Conservation (phyloP, 2,797 vertebrate species). For the Tokudaia tokunoshimensis region DNA sequence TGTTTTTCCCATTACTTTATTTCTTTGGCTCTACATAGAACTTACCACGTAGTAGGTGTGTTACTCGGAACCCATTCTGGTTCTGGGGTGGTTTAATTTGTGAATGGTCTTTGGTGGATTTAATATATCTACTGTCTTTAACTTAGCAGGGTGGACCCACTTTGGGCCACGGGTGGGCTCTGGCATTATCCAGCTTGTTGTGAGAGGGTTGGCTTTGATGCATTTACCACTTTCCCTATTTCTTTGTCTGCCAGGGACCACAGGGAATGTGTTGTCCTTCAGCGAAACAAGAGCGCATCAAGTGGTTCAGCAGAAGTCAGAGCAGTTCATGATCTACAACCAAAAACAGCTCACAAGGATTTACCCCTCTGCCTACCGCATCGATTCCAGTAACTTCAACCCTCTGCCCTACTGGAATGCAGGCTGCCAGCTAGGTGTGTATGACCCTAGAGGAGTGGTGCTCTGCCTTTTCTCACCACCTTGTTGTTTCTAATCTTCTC, state of each 20-base stretch:
- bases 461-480: neutral
- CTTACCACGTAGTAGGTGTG: neutral
- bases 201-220: neutral
- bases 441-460: fast-evolving
- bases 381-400: conserved; percentile 99
- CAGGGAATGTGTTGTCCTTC: conserved; percentile 96
- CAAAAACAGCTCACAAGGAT: conserved; percentile 97
- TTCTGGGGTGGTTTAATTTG: neutral
- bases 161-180: neutral
- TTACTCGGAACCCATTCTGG: neutral
- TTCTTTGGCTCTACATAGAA: neutral
- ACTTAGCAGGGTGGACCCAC: neutral
- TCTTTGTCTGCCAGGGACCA: conserved; percentile 90
- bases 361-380: conserved; percentile 98
- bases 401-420: conserved; percentile 98
- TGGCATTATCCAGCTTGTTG: neutral
- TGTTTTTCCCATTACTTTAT: neutral
- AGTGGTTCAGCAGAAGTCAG: conserved; percentile 94
- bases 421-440: conserved; percentile 96
- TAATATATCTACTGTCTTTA: neutral
- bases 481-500: conserved; percentile 19
- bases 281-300: conserved; percentile 97
- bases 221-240: conserved; percentile 45
- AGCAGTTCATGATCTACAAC: conserved; percentile 96
- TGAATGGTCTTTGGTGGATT: neutral